These are phyloP conservation scores for Paramormyrops hopkinsi DNA, from an alignment of 2,797 vertebrate species.

Conservation along the genomic window DNA sequence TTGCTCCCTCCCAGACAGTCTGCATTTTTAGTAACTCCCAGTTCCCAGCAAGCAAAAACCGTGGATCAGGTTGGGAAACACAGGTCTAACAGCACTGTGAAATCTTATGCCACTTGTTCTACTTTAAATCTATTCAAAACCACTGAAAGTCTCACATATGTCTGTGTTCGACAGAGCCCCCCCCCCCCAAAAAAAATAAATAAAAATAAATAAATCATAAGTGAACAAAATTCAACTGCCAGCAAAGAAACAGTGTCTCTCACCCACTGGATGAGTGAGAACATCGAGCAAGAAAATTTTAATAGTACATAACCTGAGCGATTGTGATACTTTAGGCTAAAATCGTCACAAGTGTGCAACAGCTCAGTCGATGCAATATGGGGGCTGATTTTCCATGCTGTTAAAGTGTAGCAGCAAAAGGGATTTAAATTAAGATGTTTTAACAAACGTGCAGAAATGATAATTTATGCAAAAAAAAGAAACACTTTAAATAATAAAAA, in stretches of 20 bases:
- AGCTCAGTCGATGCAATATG: neutral
- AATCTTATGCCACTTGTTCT: neutral
- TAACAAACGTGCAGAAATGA: neutral
- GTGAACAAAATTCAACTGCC: neutral
- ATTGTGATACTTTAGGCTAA: neutral
- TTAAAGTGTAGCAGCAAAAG: neutral
- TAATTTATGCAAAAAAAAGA: neutral
- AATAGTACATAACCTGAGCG: neutral
- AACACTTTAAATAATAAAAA: neutral
- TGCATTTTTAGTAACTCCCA: neutral
- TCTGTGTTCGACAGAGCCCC: neutral
- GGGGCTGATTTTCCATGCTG: neutral
- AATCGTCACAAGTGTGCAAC: neutral
- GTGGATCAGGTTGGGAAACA: neutral
- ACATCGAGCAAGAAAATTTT: neutral
- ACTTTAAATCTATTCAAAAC: neutral
- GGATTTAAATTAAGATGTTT: neutral
- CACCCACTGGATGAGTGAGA: neutral
- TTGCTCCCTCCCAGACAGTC: neutral
- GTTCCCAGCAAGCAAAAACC: neutral
- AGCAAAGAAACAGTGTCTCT: neutral
- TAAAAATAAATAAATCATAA: too few species aligned
- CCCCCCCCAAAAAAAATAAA: too few species aligned
- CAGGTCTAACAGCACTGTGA: neutral
- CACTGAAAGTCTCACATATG: neutral